These are phyloP conservation scores for Aplocera efformata DNA, from an alignment of 2,888 invertebrate genomes.

Conservation along the genomic window DNA sequence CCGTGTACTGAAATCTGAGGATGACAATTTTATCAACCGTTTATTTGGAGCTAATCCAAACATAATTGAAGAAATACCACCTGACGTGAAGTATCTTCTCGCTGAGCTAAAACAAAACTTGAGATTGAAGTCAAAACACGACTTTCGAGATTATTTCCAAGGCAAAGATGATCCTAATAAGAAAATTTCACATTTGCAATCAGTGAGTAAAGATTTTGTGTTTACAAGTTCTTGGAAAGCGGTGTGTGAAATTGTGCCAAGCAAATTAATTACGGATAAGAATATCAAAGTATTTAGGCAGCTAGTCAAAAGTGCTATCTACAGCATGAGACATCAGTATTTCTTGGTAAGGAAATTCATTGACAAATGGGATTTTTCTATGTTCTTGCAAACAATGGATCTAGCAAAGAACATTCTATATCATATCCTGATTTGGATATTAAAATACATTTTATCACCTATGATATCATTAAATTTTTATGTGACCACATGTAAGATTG, in stretches of 20 bases:
- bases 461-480: conserved; percentile 66
- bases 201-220: conserved; percentile 49
- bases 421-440: conserved; percentile 50
- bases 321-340: conserved; percentile 66
- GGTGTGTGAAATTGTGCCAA: conserved; percentile 55
- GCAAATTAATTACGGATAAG: conserved; percentile 47
- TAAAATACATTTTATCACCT: conserved; percentile 55
- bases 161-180: conserved; percentile 15
- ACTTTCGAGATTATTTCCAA: conserved; percentile 54
- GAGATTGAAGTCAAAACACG: conserved; percentile 39
- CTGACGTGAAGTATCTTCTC: conserved; percentile 39
- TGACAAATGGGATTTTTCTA: conserved; percentile 52
- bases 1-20: conserved; percentile 35
- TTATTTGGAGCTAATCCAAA: conserved; percentile 39
- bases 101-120: conserved; percentile 45
- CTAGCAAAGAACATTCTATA: conserved; percentile 35
- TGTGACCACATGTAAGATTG: conserved; percentile 66
- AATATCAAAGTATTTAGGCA: conserved; percentile 51
- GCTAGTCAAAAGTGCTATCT: conserved; percentile 45
- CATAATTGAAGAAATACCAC: conserved; percentile 38
- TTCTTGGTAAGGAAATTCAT: conserved; percentile 41
- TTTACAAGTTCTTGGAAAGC: conserved; percentile 45
- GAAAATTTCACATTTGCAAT: conserved; percentile 26
- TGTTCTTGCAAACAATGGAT: conserved; percentile 35
- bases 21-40: conserved; percentile 32